Percentiles rank a stretch among this genome's conserved stretches.
These are phyloP conservation scores for Holocentrus rufus DNA, from an alignment of 2,797 vertebrate species.

Conservation along the genomic window DNA sequence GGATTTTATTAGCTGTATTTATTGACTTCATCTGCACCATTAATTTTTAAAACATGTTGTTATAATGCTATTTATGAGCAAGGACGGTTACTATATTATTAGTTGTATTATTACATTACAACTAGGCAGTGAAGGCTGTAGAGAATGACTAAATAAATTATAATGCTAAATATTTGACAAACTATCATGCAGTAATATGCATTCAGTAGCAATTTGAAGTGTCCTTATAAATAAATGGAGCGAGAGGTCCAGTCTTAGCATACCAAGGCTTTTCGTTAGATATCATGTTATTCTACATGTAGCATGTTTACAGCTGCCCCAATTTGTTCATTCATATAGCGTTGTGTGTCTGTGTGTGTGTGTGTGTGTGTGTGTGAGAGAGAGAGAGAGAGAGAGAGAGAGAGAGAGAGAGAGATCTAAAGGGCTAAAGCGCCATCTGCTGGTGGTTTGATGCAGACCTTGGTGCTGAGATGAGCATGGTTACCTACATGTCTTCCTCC, in stretches of 20 bases:
- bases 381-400: no score
- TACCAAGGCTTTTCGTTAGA: slow-evolving; percentile 47
- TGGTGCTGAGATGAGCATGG: background rate
- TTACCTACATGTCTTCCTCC: background rate
- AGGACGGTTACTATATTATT: slow-evolving; percentile 14
- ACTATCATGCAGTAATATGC: slow-evolving; percentile 63
- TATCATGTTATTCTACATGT: slow-evolving; percentile 56
- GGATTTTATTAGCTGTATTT: background rate
- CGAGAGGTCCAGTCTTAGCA: slow-evolving; percentile 54
- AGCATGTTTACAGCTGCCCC: slow-evolving; percentile 63
- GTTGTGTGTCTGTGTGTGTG: slow-evolving; percentile 33
- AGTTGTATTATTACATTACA: no score
- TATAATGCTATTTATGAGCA: slow-evolving; percentile 27
- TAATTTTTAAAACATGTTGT: background rate
- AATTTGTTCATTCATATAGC: slow-evolving; percentile 67
- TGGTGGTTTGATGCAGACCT: slow-evolving; percentile 51
- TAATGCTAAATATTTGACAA: slow-evolving; percentile 69
- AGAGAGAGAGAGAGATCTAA: no score
- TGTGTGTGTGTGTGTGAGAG: slow-evolving; percentile 17
- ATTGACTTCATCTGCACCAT: slow-evolving; percentile 7
- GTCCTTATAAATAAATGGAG: slow-evolving; percentile 68
- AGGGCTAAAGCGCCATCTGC: slow-evolving; percentile 85
- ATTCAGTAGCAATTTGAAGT: slow-evolving; percentile 60
- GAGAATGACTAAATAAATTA: slow-evolving; percentile 59
- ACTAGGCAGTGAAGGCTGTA: slow-evolving; percentile 42